Evolutionary conservation across 1,140 invertebrate species (phyloP).

Genomic region (Thalassaphorura encarpata): DNA sequence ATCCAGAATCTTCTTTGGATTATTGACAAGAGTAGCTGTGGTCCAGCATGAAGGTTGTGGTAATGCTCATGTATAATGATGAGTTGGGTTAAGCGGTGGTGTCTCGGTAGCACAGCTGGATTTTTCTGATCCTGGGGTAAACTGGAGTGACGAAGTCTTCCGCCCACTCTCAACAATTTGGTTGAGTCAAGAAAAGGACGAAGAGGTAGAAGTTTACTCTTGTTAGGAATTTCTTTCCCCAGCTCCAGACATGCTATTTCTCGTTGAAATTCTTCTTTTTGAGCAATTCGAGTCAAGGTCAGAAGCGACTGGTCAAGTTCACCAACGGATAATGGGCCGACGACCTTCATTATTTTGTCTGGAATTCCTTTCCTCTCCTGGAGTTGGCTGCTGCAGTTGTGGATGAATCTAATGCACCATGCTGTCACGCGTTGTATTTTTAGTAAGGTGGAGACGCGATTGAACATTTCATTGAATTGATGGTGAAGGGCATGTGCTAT

Average conservation of each 20-base stretch:
- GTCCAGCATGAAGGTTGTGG: background rate
- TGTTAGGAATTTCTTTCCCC: slow-evolving; percentile 10
- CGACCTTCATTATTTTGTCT: too few relatives aligned
- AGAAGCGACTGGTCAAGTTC: too few relatives aligned
- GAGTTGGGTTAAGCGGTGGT: background rate
- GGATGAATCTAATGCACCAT: too few relatives aligned
- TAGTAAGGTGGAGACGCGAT: too few relatives aligned
- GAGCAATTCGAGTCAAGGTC: too few relatives aligned
- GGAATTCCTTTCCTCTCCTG: too few relatives aligned
- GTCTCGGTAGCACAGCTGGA: slow-evolving; percentile 33
- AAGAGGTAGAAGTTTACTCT: slow-evolving; percentile 35
- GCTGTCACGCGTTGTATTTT: too few relatives aligned
- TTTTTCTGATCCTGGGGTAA: slow-evolving; percentile 29
- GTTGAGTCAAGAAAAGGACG: slow-evolving; percentile 38
- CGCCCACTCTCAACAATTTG: slow-evolving; percentile 38
- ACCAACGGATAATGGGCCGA: too few relatives aligned
- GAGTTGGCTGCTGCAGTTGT: too few relatives aligned
- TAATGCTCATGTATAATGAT: background rate
- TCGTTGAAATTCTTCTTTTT: background rate
- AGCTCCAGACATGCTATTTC: background rate
- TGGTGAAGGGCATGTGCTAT: too few relatives aligned
- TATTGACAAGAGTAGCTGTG: background rate
- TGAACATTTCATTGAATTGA: too few relatives aligned
- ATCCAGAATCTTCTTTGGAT: background rate
- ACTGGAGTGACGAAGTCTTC: slow-evolving; percentile 34